Evolutionary conservation across 2,113 vertebrate genomes (phyloP).

Genomic region (Rousettus leschenaultii): DNA sequence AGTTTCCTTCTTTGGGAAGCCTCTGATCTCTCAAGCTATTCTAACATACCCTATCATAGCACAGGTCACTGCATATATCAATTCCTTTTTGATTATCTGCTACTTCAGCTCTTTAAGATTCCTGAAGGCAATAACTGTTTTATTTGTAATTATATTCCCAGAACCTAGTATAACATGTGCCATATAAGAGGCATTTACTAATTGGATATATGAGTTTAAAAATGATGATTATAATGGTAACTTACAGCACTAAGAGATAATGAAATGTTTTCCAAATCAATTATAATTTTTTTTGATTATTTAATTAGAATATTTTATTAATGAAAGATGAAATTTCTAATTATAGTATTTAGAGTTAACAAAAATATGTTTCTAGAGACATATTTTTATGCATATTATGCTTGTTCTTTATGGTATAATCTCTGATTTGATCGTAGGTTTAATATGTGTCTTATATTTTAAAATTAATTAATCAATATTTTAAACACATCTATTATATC

Average conservation of each 20-base stretch:
- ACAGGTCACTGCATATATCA: background rate
- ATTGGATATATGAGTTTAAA: background rate
- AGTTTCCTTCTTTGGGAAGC: background rate
- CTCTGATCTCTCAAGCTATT: background rate
- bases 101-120: background rate
- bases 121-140: background rate
- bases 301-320: background rate
- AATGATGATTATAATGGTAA: background rate
- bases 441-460: background rate
- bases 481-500: background rate
- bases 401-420: background rate
- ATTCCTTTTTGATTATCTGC: background rate
- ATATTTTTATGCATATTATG: background rate
- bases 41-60: background rate
- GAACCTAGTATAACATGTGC: background rate
- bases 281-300: background rate
- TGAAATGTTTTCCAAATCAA: background rate
- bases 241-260: background rate
- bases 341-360: background rate
- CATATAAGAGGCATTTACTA: background rate
- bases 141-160: background rate
- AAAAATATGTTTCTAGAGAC: background rate
- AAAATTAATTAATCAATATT: background rate
- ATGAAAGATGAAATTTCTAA: background rate
- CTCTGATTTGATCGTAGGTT: background rate